Base-by-base conservation (phyloP, 2,113 vertebrate genomes). In the Sapayoa aenigma region DNA sequence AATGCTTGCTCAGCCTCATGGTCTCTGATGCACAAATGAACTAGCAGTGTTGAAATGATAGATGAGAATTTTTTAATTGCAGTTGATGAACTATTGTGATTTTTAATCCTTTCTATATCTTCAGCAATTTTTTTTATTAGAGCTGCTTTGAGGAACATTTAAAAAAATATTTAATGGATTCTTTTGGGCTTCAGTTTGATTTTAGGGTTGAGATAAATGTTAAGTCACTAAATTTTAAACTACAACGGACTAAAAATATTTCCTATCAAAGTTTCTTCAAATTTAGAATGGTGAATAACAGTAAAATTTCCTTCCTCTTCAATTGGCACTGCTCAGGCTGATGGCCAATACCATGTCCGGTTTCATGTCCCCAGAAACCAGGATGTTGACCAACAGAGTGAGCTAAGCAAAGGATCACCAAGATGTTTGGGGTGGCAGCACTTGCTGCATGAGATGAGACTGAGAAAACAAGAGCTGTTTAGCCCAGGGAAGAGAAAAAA, bases 61-160 rank as follows among this genome's bases (percentile, higher is more conserved):
- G 56, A 90, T 44, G 33, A 94, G 39, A 84, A 52, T 4, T 63
- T 92, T 86, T 71, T 67, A 92, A 92, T 89, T 87, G 47, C 31
- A 60, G 86, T 76, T 0, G 0, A 49, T 37, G 47, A 94, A 63
- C 58, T 71, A 12, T 67, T 86, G 53, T 11, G 66, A 50, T 72
- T 87, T 92, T 56, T 22, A 92, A 75, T 63, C 39, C 10, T 87
- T 93, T 91, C 84, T 68, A 82, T 17, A n/a, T 82, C 60, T 90
- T 93, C 82, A 87, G 65, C 76, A 84, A 52, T 84, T 74, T 93
- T 74, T 93, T 92, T 90, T 50, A 75, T 79, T 81, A 95, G 6
- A 0, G 3, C 46, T 5, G 27, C 65, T 86, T 21, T 46, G 46
- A 93, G 44, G 62, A 93, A 76, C 0, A 0, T 33, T 84, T 23